Conservation (phyloP, 1,140 invertebrate species). For the Pomacea maculata region DNA sequence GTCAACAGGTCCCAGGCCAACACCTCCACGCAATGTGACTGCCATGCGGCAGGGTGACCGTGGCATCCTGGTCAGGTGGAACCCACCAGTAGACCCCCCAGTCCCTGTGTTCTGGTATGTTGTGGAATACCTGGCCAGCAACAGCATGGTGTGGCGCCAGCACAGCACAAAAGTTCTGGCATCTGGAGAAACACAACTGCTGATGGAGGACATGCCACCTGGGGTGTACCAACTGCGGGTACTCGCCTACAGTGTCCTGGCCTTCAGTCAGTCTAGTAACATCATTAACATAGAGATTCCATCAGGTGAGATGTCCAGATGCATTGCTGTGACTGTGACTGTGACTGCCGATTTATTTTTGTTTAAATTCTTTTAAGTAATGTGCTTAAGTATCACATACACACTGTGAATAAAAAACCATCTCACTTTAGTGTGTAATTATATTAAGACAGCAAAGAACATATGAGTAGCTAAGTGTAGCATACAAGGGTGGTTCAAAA, state of each 20-base stretch:
- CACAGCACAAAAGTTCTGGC: slow-evolving; percentile 16
- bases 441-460: no score
- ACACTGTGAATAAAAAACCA: no score
- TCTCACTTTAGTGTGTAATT: no score
- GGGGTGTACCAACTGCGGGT: slow-evolving; percentile 44
- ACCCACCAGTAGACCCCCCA: slow-evolving; percentile 79
- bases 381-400: no score
- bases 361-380: no score
- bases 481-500: no score
- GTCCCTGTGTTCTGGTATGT: slow-evolving; percentile 79
- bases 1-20: slow-evolving; percentile 83
- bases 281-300: slow-evolving; percentile 33
- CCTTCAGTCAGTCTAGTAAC: slow-evolving; percentile 39
- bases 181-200: not conserved
- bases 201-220: slow-evolving; percentile 26
- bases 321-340: no score
- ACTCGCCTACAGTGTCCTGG: slow-evolving; percentile 40
- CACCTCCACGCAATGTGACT: slow-evolving; percentile 85
- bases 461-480: no score
- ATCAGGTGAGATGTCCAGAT: slow-evolving; percentile 24
- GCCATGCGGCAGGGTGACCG: slow-evolving; percentile 86
- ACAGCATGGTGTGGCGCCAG: slow-evolving; percentile 82
- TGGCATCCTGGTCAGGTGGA: slow-evolving; percentile 84
- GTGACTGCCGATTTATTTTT: no score
- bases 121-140: slow-evolving; percentile 4